Evolutionary conservation across 2,113 vertebrate genomes (phyloP), one percentile per base, ranked within the genome.

Genomic region (Leiothrix lutea): DNA sequence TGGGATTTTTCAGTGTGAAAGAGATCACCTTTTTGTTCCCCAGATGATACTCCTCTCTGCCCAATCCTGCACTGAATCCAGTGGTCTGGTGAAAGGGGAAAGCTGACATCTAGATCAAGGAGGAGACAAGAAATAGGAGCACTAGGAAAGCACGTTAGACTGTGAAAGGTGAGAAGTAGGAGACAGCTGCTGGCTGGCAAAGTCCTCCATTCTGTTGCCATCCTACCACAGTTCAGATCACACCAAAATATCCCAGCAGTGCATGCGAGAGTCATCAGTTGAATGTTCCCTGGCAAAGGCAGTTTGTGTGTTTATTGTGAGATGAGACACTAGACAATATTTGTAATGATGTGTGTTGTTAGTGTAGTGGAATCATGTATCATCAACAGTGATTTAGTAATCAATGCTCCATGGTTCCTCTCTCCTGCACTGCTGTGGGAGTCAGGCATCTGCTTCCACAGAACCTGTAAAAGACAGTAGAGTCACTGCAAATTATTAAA

Each of bases 261-360:
- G 16, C 78, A 60, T 0, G 0, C 5, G 25, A 80, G 42, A 73
- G 12, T 45, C 21, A 14, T 38, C 51, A 16, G 26, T 0, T 78
- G 47, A 66, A 58, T 10, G 31, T 20, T 77, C 36, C 51, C 75
- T 5, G 8, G 25, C 33, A 36, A 80, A 90, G 33, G 65, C 36
- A n/a, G 40, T 67, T 23, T 3, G 1, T 5, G 20, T 48, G 18
- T 33, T 88, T 73, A 51, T 35, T 56, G 62, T 42, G 80, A 94
- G 87, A 78, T 64, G 6, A 83, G 62, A 28, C 7, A 51, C 33
- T 47, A 61, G 11, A 26, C 7, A 35, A 5, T 42, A 44, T 80
- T 69, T 56, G 47, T 58, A 57, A 67, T 67, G 35, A 56, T 64
- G 33, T 42, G 57, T 15, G 20, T 12, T 64, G 70, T 36, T 33